A percentile compares a stretch with the other conserved stretches of the same genome.
These are phyloP conservation scores for Altica lythri DNA, from an alignment of 2,888 invertebrate species.

Conservation along the genomic window DNA sequence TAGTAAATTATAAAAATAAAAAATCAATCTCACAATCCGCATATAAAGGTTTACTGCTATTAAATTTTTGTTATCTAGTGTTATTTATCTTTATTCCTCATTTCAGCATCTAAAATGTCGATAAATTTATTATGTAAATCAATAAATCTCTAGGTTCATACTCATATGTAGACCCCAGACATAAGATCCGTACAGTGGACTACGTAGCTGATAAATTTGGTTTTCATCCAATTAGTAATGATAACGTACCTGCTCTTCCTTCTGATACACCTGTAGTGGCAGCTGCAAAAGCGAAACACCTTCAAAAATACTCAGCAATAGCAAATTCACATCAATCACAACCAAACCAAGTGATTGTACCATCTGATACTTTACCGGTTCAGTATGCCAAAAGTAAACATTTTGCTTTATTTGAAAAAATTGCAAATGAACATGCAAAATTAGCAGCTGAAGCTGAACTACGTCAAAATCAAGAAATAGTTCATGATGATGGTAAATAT, in stretches of 20 bases:
- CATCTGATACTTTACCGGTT: slow-evolving; percentile 51
- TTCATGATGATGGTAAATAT: too few species aligned
- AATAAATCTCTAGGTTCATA: slow-evolving; percentile 66
- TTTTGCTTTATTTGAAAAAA: slow-evolving; percentile 68
- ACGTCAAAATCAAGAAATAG: too few species aligned
- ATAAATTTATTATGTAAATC: too few species aligned
- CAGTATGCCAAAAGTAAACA: slow-evolving; percentile 60
- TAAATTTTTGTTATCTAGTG: too few species aligned
- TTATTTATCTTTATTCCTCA: too few species aligned
- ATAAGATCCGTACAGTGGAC: slow-evolving; percentile 73
- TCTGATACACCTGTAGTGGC: slow-evolving; percentile 73
- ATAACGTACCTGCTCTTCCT: slow-evolving; percentile 64
- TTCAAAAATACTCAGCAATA: slow-evolving; percentile 69
- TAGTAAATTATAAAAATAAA: too few species aligned
- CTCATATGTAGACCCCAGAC: slow-evolving; percentile 76
- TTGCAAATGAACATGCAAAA: slow-evolving; percentile 76
- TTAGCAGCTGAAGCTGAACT: slow-evolving; percentile 74
- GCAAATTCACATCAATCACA: slow-evolving; percentile 68
- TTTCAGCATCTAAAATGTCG: too few species aligned
- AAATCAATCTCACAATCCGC: too few species aligned
- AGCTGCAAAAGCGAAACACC: slow-evolving; percentile 68
- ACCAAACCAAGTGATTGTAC: slow-evolving; percentile 50
- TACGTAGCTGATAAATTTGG: slow-evolving; percentile 76
- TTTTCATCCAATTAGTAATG: slow-evolving; percentile 75
- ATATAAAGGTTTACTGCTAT: too few species aligned